Base-by-base conservation (phyloP, 2,113 vertebrate genomes). In the Anas platyrhynchos region DNA sequence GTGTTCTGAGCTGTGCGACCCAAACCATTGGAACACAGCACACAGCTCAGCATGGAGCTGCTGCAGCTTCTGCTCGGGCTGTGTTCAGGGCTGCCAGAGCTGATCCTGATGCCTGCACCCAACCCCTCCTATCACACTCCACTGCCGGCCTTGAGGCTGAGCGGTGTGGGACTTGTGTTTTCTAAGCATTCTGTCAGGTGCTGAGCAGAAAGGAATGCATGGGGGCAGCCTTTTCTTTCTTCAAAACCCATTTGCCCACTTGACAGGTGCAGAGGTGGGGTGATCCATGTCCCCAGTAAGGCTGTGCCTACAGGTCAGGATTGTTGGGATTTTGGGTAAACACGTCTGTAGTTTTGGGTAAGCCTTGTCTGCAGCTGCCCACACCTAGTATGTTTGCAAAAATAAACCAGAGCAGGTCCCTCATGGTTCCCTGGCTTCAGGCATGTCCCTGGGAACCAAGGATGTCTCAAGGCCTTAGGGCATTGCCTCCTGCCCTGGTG, bases 261-360 rank as follows among this genome's bases (percentile, higher is more conserved):
- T 27, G 16, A 20, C 56, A 27, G 21, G 32, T 20, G 9, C 56
- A 32, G 21, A 16, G 69, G 8, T 12, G 58, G 59, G 18, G 21
- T 32, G 23, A 18, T 59, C 46, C 1, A 0, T 25, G 38, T 65
- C 27, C 46, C 22, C 46, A 0, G 0, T 26, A 25, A 25, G 26
- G 8, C 26, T 41, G 3, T 54, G 25, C 2, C 29, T 2, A 1
- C 13, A 21, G 74, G 18, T 54, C 41, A 27, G 55, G 71, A 6
- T 6, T 72, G 15, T n/a, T 13, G 59, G 71, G 43, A 20, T 65
- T 90, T 73, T n/a, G 65, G 31, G 5, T 48, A 20, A 22, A 48
- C 9, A 9, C 11, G 10, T 48, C 20, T 20, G 20, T 20, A 48
- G 44, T 44, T 44, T 17, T 44, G 44, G 44, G 44, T 44, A 17